These are phyloP conservation scores for Palloptera scutellata DNA, from an alignment of 2,888 invertebrate genomes.

Conservation along the genomic window DNA sequence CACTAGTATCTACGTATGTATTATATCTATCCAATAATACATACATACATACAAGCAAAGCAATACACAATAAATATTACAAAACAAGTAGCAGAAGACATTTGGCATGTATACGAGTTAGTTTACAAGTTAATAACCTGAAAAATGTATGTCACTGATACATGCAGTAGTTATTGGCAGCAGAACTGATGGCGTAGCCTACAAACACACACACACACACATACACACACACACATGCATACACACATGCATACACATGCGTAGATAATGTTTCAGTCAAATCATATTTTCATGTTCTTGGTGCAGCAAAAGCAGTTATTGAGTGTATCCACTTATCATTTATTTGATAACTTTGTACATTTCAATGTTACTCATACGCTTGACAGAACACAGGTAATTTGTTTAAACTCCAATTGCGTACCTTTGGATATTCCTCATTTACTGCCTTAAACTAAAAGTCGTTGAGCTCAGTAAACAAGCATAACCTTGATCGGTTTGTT, in stretches of 20 bases:
- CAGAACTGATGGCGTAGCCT: background rate
- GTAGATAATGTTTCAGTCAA: background rate
- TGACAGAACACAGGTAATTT: too few species aligned
- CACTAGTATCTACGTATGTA: background rate
- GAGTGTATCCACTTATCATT: too few species aligned
- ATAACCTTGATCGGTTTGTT: too few species aligned
- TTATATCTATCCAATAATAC: background rate
- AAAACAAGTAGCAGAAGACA: conserved; percentile 10
- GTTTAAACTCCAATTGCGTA: too few species aligned
- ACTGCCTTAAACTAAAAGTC: too few species aligned
- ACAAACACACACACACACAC: background rate
- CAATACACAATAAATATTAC: background rate
- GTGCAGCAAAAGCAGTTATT: too few species aligned
- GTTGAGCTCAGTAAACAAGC: too few species aligned
- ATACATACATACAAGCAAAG: background rate
- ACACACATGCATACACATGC: background rate
- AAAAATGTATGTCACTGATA: conserved; percentile 52
- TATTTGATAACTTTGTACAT: too few species aligned
- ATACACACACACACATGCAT: background rate
- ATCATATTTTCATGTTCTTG: background rate
- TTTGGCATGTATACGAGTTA: conserved; percentile 43
- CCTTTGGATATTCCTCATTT: too few species aligned
- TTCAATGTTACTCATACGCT: too few species aligned
- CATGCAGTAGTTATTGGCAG: too few species aligned
- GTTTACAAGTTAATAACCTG: conserved; percentile 53